These are phyloP conservation scores for Aporrectodea caliginosa DNA, from an alignment of 1,140 invertebrate genomes.

Conservation along the genomic window DNA sequence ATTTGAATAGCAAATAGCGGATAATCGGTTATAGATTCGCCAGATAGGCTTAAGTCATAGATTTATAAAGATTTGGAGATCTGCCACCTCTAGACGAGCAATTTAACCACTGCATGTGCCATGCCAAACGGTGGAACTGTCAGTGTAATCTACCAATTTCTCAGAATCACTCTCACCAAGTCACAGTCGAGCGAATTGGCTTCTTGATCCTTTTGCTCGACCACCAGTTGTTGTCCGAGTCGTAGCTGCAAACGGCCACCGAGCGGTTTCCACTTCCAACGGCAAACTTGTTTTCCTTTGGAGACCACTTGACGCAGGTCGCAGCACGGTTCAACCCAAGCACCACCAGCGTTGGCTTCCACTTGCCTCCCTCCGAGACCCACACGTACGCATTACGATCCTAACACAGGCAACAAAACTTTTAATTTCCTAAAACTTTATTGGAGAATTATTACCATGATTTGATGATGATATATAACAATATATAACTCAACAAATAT, in stretches of 20 bases:
- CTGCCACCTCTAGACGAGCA: too few relatives aligned
- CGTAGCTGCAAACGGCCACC: conserved; percentile 97
- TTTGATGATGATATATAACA: background rate
- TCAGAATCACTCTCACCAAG: conserved; percentile 59
- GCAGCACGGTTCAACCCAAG: conserved; percentile 93
- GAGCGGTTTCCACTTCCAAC: conserved; percentile 92
- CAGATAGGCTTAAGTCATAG: too few relatives aligned
- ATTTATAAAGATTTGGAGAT: too few relatives aligned
- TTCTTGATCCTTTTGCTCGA: conserved; percentile 99
- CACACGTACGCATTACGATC: conserved; percentile 99
- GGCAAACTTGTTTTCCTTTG: conserved; percentile 97
- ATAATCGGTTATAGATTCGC: too few relatives aligned
- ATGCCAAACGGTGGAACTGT: background rate
- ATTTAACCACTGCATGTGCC: background rate
- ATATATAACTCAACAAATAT: background rate
- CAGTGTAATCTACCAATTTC: too few relatives aligned
- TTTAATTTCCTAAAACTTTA: background rate
- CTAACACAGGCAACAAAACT: conserved; percentile 39
- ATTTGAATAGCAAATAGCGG: too few relatives aligned
- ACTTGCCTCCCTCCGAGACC: conserved; percentile 75
- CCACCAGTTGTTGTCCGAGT: conserved; percentile 97
- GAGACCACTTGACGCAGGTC: conserved; percentile 98
- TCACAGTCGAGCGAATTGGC: conserved; percentile 93
- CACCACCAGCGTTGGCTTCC: conserved; percentile 93
- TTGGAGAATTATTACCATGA: background rate